Conservation (phyloP, 1,140 invertebrate genomes). For the Platyscapa corneri region DNA sequence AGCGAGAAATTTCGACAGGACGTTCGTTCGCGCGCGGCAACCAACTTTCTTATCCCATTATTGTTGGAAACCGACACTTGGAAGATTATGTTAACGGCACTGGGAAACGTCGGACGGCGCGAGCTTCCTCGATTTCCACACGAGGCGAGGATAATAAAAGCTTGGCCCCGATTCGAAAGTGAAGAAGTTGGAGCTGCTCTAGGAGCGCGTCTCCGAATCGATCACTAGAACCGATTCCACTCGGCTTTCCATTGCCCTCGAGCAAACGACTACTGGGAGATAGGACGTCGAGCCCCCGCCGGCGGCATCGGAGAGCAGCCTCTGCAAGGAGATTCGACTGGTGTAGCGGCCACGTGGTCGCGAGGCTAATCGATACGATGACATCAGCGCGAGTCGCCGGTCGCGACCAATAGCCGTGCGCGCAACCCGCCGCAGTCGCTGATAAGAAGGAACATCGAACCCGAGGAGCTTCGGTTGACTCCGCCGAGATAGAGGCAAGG, state of each 20-base stretch:
- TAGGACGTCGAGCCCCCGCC: background rate
- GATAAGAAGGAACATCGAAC: conserved; percentile 68
- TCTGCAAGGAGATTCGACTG: background rate
- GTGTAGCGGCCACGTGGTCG: conserved; percentile 50
- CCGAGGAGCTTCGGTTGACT: conserved; percentile 34
- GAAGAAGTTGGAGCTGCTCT: too few species aligned
- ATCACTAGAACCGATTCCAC: background rate
- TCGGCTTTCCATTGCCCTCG: background rate
- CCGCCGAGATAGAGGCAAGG: background rate
- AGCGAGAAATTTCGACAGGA: too few species aligned
- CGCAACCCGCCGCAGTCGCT: conserved; percentile 42
- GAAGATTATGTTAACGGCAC: background rate
- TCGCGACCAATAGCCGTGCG: conserved; percentile 51
- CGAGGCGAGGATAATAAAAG: background rate
- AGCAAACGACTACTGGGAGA: background rate
- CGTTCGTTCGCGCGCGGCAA: too few species aligned
- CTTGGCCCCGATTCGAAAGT: too few species aligned
- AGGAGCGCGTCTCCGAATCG: too few species aligned
- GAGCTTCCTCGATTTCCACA: background rate
- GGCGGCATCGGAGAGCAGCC: background rate
- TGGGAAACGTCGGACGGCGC: too few species aligned
- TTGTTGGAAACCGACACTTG: background rate
- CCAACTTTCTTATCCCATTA: background rate
- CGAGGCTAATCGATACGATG: conserved; percentile 60
- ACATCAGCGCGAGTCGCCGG: conserved; percentile 54